These are phyloP conservation scores for Nicator chloris DNA, from an alignment of 2,113 vertebrate species.

Conservation along the genomic window DNA sequence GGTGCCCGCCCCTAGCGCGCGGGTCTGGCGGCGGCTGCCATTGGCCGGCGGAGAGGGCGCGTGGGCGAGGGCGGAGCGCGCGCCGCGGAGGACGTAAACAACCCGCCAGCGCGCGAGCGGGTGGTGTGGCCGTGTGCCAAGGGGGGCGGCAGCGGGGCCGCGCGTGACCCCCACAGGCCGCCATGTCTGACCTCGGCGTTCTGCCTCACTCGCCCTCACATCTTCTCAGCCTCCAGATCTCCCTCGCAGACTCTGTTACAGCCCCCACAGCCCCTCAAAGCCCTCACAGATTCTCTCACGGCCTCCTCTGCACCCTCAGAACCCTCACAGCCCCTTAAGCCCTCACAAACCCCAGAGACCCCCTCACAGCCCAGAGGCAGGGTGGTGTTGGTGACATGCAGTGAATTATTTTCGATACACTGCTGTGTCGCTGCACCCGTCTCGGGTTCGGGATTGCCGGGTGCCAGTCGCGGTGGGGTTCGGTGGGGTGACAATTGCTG, in stretches of 20 bases:
- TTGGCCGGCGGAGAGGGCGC: background rate
- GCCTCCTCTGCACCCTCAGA: background rate
- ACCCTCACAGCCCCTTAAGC: background rate
- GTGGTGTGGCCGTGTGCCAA: too few relatives aligned
- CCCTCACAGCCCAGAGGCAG: background rate
- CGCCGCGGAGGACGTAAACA: conserved; percentile 36
- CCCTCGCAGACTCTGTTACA: too few relatives aligned
- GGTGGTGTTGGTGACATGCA: background rate
- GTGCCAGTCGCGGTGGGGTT: fast-evolving
- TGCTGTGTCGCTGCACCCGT: background rate
- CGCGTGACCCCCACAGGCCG: background rate
- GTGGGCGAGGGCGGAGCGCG: background rate
- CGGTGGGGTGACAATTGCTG: fast-evolving
- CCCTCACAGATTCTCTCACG: too few relatives aligned
- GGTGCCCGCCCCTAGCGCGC: background rate
- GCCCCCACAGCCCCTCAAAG: too few relatives aligned
- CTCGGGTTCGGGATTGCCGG: fast-evolving
- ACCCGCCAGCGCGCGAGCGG: background rate
- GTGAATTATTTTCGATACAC: background rate
- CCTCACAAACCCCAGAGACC: background rate
- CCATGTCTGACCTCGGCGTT: fast-evolving
- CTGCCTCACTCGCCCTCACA: background rate
- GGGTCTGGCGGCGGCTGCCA: background rate
- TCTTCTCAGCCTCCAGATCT: too few relatives aligned
- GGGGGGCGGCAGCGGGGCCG: too few relatives aligned